Base-by-base conservation (phyloP, 2,113 vertebrate genomes). In the Chlorodrepanis virens region DNA sequence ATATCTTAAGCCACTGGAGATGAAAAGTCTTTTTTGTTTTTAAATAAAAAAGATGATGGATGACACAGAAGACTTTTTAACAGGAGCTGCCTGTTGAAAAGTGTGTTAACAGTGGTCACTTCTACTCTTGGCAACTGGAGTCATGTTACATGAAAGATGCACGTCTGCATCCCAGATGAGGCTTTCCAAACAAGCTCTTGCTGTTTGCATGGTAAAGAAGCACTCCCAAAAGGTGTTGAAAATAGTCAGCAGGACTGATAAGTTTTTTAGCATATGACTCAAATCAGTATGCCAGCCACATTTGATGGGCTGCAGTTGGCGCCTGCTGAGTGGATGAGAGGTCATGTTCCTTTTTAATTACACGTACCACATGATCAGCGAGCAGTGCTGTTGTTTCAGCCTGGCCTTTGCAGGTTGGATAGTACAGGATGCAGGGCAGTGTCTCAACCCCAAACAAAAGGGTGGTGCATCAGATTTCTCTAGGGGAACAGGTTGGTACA, bases 301-400 rank as follows among this genome's bases (percentile, higher is more conserved):
- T 70, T 91, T 83, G 59, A 69, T 5, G 6, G 42, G 45, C 71
- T 83, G 63, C 59, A 70, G 82, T 40, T 47, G 13, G 18, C 61
- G 50, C 35, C 47, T 71, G 69, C 61, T 89, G 29, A 11, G 12
- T 27, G 10, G 9, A 50, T 67, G 45, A 79, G 44, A 69, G 42
- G 64, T 61, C 83, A 69, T 33, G 50, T 42, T 83, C 37, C 53
- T 57, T 91, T 84, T 56, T 45, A 79, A 78, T 87, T 83, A 63
- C n/a, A n/a, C 1, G 3, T 25, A 22, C 7, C 9, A 24, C 9
- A 7, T 56, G 53, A 60, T 18, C 0, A 0, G 8, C 12, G 25
- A 85, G 33, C 0, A 0, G 17, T 8, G 10, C 25, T 22, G 39
- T 56, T 47, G 4, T 64, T 83, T 35, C 59, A 70, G 10, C 7